Conservation (phyloP, 2,797 vertebrate species). For the Rhincodon typus region DNA sequence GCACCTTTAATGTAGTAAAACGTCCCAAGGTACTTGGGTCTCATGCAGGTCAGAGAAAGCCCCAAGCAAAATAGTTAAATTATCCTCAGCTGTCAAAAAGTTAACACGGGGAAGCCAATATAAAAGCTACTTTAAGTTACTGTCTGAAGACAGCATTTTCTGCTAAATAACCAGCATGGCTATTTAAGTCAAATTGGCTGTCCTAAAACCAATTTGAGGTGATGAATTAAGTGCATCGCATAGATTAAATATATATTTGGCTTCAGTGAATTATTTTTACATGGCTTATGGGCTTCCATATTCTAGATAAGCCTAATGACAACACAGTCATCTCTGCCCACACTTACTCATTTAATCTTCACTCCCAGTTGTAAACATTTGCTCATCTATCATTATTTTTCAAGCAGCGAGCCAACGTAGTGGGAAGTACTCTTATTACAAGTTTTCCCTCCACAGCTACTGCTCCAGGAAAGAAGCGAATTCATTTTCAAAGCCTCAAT, state of each 20-base stretch:
- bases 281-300: not conserved
- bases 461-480: not conserved
- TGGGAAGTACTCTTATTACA: not conserved
- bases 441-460: not conserved
- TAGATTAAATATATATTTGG: not conserved
- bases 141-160: not conserved
- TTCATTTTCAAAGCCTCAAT: not conserved
- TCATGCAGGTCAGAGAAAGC: not conserved
- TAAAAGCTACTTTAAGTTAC: not conserved
- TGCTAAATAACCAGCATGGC: not conserved
- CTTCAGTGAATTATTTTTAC: not conserved
- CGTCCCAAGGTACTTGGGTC: not conserved
- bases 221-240: conserved; percentile 1
- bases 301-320: not conserved
- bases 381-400: not conserved
- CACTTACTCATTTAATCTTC: conserved; percentile 19
- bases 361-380: not conserved
- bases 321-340: not conserved
- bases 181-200: not conserved
- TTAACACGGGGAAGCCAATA: not conserved
- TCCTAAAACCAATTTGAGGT: not conserved
- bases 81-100: not conserved
- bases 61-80: not conserved
- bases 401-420: not conserved
- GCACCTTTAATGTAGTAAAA: not conserved